Evolutionary conservation across 2,113 vertebrate species (phyloP).

Genomic region (Nothoprocta perdicaria): DNA sequence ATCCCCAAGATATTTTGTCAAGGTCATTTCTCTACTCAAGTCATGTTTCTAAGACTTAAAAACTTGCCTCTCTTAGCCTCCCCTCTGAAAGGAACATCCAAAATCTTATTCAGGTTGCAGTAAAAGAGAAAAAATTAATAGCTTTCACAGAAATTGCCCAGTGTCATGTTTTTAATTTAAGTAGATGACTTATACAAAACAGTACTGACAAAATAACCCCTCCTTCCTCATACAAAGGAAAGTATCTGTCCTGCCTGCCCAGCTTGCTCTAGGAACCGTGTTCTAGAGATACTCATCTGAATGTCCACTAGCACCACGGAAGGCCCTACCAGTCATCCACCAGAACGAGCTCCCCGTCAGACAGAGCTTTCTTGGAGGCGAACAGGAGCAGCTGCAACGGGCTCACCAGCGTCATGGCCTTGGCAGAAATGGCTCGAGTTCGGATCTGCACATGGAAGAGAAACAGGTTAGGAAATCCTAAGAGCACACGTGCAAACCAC

Average conservation of each 20-base stretch:
- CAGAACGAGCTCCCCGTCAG: constrained; percentile 84
- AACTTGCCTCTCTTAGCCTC: neutral
- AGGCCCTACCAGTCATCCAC: constrained; percentile 91
- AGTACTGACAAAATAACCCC: neutral
- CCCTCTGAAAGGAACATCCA: neutral
- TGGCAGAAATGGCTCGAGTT: constrained; percentile 95
- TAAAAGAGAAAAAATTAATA: neutral
- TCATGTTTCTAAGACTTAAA: neutral
- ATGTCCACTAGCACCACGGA: neutral
- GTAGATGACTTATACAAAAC: neutral
- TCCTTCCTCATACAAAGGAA: neutral
- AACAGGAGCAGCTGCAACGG: constrained; percentile 93
- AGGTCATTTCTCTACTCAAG: neutral
- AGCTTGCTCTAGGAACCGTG: neutral
- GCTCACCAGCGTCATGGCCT: constrained; percentile 95
- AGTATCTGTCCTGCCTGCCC: accelerated
- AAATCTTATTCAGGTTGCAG: neutral
- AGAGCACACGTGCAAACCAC: accelerated
- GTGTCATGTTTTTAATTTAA: neutral
- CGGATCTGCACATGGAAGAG: constrained; percentile 84
- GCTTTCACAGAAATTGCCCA: neutral
- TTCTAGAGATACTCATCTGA: neutral
- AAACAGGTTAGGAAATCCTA: neutral
- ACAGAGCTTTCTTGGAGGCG: constrained; percentile 90
- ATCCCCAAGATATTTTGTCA: neutral